These are phyloP conservation scores for Hydropsyche betteni DNA, from an alignment of 2,888 invertebrate species.

Conservation along the genomic window DNA sequence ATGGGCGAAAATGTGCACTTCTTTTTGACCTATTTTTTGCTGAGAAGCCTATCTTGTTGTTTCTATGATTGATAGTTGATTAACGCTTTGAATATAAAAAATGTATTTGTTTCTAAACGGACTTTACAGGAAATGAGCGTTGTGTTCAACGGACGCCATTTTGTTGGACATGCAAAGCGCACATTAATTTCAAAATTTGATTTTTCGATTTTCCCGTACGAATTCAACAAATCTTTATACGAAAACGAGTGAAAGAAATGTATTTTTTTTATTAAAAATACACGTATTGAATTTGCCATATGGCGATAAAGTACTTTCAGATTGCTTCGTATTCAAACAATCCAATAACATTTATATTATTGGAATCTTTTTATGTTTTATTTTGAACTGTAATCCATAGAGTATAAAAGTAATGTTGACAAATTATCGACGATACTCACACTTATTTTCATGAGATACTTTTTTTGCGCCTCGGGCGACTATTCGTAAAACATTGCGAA, in stretches of 20 bases:
- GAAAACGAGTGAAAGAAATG: background rate
- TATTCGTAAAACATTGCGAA: constrained; percentile 1
- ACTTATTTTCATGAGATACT: background rate
- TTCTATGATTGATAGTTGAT: background rate
- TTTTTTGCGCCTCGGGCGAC: constrained; percentile 9
- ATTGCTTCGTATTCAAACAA: background rate
- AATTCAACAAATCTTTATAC: background rate
- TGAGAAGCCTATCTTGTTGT: constrained; percentile 2
- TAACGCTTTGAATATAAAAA: no score
- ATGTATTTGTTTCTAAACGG: background rate
- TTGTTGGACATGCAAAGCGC: background rate
- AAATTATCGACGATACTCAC: constrained; percentile 11
- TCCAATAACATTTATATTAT: no score
- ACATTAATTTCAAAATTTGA: background rate
- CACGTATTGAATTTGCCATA: background rate
- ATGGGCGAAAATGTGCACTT: background rate
- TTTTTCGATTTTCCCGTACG: background rate
- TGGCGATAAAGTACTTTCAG: background rate
- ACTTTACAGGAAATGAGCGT: constrained; percentile 14
- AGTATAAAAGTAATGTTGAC: constrained; percentile 19
- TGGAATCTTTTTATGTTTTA: background rate
- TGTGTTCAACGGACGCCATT: background rate
- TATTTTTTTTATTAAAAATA: constrained; percentile 1
- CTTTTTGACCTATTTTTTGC: background rate
- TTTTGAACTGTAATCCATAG: background rate